Evolutionary conservation across 2,113 vertebrate species (phyloP).

Genomic region (Tachysurus vachellii): DNA sequence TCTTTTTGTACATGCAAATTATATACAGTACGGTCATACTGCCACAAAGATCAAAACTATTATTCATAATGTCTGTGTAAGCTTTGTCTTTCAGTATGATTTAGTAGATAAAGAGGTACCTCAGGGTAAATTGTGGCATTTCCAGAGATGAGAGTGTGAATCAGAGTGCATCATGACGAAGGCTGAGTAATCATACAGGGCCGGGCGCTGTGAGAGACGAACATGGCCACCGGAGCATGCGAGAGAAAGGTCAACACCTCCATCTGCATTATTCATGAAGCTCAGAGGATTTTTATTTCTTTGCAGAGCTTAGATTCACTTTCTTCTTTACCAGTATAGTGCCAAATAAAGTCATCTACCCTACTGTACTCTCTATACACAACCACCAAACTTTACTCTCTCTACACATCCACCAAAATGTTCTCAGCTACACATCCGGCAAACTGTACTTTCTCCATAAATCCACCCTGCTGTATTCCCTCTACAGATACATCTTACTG

Average conservation of each 20-base stretch:
- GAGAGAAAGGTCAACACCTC: conserved; percentile 49
- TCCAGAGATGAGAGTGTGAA: conserved; percentile 30
- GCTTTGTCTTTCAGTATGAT: conserved; percentile 7
- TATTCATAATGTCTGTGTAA: background rate
- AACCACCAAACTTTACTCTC: background rate
- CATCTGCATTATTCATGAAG: conserved; percentile 54
- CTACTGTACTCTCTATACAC: background rate
- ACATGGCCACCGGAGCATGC: conserved; percentile 33
- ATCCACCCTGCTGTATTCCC: background rate
- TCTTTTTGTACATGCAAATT: background rate
- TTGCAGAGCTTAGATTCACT: background rate
- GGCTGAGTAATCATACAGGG: conserved; percentile 28
- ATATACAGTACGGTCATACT: background rate
- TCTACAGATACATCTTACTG: background rate
- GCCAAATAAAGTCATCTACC: background rate
- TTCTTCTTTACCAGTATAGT: background rate
- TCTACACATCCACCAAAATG: background rate
- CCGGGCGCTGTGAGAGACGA: conserved; percentile 12
- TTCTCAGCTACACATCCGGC: background rate
- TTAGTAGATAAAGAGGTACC: conserved; percentile 38
- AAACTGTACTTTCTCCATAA: background rate
- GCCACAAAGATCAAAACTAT: conserved; percentile 8
- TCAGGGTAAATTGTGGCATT: conserved; percentile 39
- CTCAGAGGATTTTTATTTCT: conserved; percentile 18
- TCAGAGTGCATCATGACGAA: conserved; percentile 28